phyloP scores from a whole-genome alignment of 2,888 invertebrate species.

The Lasioglossum zephyrum region DNA sequence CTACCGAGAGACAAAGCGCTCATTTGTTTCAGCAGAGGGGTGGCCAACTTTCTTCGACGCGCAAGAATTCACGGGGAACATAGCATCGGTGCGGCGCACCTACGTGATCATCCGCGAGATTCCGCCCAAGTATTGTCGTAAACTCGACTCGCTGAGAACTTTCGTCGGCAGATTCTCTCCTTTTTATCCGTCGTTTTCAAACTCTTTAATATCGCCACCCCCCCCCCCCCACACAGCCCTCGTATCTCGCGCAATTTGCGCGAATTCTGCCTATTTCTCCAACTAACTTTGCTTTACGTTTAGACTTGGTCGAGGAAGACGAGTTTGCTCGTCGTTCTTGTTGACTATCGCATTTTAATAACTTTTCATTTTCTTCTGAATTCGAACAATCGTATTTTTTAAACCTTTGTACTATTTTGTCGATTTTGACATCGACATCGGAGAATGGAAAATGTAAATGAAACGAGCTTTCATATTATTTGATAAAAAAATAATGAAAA shows the following conservation, averaged over 20 bases:
- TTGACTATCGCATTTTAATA: background rate
- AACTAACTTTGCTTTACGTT: conserved; percentile 1
- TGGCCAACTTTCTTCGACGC: conserved; percentile 17
- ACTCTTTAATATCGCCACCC: background rate
- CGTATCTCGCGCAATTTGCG: background rate
- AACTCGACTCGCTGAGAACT: background rate
- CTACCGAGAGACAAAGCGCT: conserved; percentile 11
- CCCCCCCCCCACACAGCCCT: background rate
- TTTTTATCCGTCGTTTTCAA: background rate
- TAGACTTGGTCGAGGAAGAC: background rate
- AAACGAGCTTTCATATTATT: too few species aligned
- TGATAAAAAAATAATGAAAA: too few species aligned
- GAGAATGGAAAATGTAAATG: too few species aligned
- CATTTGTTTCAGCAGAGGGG: conserved; percentile 36
- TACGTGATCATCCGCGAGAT: background rate
- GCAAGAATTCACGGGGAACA: conserved; percentile 35
- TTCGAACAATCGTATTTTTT: background rate
- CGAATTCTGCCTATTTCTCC: conserved; percentile 5
- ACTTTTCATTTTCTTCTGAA: background rate
- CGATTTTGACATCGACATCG: too few species aligned
- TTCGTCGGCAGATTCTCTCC: conserved; percentile 5
- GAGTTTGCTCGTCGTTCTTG: background rate
- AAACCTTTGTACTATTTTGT: too few species aligned
- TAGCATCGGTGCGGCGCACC: background rate
- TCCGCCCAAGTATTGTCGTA: background rate